These are phyloP conservation scores for Drosophila neocordata DNA, from an alignment of 1,140 invertebrate species.

Conservation along the genomic window DNA sequence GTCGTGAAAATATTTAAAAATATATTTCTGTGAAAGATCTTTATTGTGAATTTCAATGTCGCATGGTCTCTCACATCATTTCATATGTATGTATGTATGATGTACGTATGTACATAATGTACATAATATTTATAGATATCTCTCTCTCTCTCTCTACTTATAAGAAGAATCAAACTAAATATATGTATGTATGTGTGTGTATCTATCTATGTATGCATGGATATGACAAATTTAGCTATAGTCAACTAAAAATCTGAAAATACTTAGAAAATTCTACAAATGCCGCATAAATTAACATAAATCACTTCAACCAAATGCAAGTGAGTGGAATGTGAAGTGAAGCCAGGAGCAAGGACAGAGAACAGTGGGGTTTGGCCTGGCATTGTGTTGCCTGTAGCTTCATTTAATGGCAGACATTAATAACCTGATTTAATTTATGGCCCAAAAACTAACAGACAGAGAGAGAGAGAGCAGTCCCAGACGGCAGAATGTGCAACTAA, in stretches of 20 bases:
- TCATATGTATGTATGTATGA: too few relatives aligned
- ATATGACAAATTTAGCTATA: constrained; percentile 38
- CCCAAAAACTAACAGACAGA: constrained; percentile 75
- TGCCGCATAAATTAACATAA: constrained; percentile 73
- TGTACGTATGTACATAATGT: too few relatives aligned
- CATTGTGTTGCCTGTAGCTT: constrained; percentile 55
- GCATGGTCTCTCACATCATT: background rate
- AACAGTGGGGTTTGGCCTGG: constrained; percentile 23
- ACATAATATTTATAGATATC: background rate
- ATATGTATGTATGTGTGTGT: too few relatives aligned
- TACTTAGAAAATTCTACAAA: constrained; percentile 70
- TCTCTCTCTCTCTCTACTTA: background rate
- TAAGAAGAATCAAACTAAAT: too few relatives aligned
- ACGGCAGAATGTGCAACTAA: constrained; percentile 55
- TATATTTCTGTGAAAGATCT: background rate
- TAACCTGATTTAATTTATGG: constrained; percentile 80
- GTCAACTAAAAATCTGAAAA: constrained; percentile 62
- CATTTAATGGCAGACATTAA: constrained; percentile 80
- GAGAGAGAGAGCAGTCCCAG: constrained; percentile 57
- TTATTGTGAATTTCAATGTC: constrained; percentile 7
- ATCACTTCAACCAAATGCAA: constrained; percentile 32
- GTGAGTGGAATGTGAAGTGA: constrained; percentile 14
- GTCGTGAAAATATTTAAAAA: background rate
- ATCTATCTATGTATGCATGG: background rate
- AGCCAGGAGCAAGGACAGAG: constrained; percentile 35